Evolutionary conservation across 2,888 invertebrate genomes (phyloP), one percentile per base, ranked within the genome.

Genomic region (Hetaerina titia): DNA sequence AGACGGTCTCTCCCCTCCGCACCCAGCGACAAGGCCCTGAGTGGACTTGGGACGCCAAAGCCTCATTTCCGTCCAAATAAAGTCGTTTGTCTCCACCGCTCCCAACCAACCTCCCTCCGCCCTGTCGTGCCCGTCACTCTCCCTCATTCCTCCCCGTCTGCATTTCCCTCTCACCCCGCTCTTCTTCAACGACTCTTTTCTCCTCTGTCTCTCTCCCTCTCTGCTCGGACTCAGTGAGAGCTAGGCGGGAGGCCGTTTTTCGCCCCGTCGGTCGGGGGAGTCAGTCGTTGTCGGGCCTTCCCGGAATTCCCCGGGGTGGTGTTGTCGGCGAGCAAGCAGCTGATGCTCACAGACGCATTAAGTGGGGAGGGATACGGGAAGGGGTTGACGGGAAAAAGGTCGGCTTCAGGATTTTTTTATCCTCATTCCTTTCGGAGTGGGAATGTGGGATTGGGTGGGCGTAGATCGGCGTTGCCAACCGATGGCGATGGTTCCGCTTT

Each of bases 281-380:
- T n/a, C 69, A 31, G 81, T 81, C 81, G 81, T 13, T 81, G 31
- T 25, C 81, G 31, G 25, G 25, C 81, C 81, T 81, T 81, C 81
- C 81, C 11, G 22, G 81, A 81, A 81, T 81, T 81, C 81, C 81
- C 81, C 25, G 22, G 25, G 74, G 74, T 81, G 81, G 9, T 31
- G 81, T 25, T 15, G 81, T 9, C 31, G 81, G 81, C 31, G 31
- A 31, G 81, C 31, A 13, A 81, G 81, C 81, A 81, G 81, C 81
- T 81, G 81, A 81, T 81, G 81, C 81, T 81, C 81, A 81, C 81
- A 81, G 81, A 81, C 81, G 81, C 81, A 81, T 81, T 69, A 81
- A 81, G 81, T 81, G 81, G 81, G 31, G 81, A 31, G 81, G 31
- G 81, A 81, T 45, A 45, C 45, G 45, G n/a, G 22, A 25, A 81